Evolutionary conservation across 1,140 invertebrate species (phyloP), one percentile per base, ranked within the genome.

Genomic region (Drosophila carrolli): DNA sequence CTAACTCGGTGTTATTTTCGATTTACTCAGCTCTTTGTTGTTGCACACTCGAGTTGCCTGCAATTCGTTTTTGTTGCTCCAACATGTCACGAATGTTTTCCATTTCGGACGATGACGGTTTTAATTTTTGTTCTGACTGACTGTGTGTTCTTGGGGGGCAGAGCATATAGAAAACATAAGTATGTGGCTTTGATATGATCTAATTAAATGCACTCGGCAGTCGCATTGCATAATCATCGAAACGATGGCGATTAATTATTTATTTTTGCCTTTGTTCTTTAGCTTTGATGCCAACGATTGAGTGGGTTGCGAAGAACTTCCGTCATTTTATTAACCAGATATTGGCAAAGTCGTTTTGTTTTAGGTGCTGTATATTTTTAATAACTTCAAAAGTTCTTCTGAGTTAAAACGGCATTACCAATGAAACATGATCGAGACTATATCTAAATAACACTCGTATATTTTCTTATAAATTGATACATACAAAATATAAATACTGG

Each of bases 1-100:
- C 75, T 82, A 86, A 88, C 65, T 23, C 41, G 35, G 41, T 59
- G 66, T 76, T 78, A 83, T 84, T 81, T 81, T 83, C 65, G 50
- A 79, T 51, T 55, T 44, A 32, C 48, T 51, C 40, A 46, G 40
- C 10, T 66, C 38, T 48, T 74, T 55, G 51, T 62, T 73, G 40
- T 4, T 72, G 54, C 29, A 2, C 40, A 5, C 38, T 40, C 19
- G 8, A 41, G 50, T 66, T 66, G 67, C 54, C 66, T 80, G 71
- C 57, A 75, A 53, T 71, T 67, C 41, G n/a, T 56, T 54, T 32
- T 44, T 67, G 51, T 37, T 66, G 9, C 48, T 81, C 59, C 78
- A 80, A 85, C 79, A 73, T 84, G 81, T 81, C 78, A 81, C 82
- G 72, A 88, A 88, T 88, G 58, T 86, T 76, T 86, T 88, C 79